These are phyloP conservation scores for Paratrypauchen microcephalus DNA, from an alignment of 2,797 vertebrate genomes.

Conservation along the genomic window DNA sequence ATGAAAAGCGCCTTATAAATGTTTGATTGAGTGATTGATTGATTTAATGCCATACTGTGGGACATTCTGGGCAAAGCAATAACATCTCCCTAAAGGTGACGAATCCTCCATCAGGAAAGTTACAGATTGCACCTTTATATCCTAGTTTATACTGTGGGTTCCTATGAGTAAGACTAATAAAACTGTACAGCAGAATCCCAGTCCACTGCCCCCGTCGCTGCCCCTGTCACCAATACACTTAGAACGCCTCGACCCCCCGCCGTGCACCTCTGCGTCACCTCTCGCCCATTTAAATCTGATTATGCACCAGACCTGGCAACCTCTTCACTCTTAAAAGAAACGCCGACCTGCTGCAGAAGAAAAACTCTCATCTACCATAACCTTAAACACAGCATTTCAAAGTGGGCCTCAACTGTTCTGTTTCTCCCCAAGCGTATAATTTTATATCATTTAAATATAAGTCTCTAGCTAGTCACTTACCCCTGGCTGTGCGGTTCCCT, in stretches of 20 bases:
- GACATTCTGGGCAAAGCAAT: too few relatives aligned
- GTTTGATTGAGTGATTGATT: too few relatives aligned
- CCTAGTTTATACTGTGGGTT: too few relatives aligned
- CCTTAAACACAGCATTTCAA: neutral
- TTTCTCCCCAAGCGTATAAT: neutral
- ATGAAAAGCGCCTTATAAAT: too few relatives aligned
- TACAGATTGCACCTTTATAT: too few relatives aligned
- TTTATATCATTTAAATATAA: neutral
- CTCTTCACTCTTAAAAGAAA: constrained; percentile 9
- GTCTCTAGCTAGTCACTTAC: neutral
- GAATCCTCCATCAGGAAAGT: too few relatives aligned
- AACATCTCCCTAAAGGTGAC: too few relatives aligned
- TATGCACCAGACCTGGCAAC: constrained; percentile 11
- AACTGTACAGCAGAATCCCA: neutral
- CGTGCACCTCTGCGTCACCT: constrained; percentile 28
- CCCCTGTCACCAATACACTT: neutral
- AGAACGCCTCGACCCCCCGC: constrained; percentile 8
- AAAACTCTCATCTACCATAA: neutral
- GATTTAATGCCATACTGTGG: too few relatives aligned
- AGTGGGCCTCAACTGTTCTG: neutral
- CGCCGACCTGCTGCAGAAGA: neutral
- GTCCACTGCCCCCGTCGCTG: constrained; percentile 16
- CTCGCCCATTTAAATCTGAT: constrained; percentile 23
- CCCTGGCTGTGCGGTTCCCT: neutral
- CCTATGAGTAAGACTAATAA: too few relatives aligned